Percentiles rank a stretch among this genome's conserved stretches.
Evolutionary conservation across 2,113 vertebrate species (phyloP).

Genomic region (Micronycteris hirsuta): DNA sequence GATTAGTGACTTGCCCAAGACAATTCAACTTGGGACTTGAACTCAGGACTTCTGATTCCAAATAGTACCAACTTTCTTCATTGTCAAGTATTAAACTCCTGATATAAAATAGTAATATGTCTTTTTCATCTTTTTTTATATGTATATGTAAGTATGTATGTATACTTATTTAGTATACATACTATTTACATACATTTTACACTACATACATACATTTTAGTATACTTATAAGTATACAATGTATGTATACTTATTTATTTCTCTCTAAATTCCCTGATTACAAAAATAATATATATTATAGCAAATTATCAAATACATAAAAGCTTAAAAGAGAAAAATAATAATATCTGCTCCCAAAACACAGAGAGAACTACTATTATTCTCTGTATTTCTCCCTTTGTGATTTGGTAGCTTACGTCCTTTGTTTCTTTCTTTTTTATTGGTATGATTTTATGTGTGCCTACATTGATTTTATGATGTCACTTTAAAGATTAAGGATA

Average conservation of each 20-base stretch:
- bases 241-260: neutral
- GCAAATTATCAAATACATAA: neutral
- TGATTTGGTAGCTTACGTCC: neutral
- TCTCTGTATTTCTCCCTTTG: neutral
- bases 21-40: neutral
- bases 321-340: neutral
- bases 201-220: no score
- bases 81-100: neutral
- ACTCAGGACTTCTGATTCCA: neutral
- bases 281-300: neutral
- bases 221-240: no score
- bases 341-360: neutral
- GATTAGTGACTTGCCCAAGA: neutral
- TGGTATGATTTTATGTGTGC: neutral
- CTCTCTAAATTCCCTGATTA: neutral
- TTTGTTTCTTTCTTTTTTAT: conserved; percentile 14
- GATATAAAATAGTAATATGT: neutral
- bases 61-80: neutral
- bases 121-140: no score
- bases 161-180: no score
- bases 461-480: neutral
- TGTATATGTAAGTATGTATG: no score
- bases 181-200: no score
- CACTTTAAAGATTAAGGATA: neutral
- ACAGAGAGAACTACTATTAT: neutral